Evolutionary conservation across 2,113 vertebrate species (phyloP).

Genomic region (Salvelinus alpinus): DNA sequence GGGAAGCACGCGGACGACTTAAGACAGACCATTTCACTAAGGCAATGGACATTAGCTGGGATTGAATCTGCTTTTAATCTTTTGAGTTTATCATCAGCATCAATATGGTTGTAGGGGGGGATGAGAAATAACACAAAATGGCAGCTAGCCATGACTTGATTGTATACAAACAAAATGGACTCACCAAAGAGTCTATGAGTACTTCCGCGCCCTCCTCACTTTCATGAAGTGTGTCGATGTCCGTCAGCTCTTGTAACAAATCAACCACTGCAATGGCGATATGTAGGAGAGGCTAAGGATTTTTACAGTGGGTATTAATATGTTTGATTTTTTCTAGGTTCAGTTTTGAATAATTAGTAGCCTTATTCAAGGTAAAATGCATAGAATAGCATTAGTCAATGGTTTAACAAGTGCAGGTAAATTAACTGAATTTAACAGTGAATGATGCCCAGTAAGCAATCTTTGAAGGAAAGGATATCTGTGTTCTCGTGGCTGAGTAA

Average conservation of each 20-base stretch:
- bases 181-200: constrained; percentile 92
- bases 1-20: too few species aligned
- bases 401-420: background rate
- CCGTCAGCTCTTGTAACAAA: constrained; percentile 93
- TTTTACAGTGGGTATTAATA: background rate
- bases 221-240: constrained; percentile 96
- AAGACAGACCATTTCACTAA: too few species aligned
- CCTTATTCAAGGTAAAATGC: background rate
- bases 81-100: too few species aligned
- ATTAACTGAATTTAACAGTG: background rate
- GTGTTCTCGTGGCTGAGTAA: constrained; percentile 96
- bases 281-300: constrained; percentile 88
- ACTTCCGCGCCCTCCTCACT: constrained; percentile 96
- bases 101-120: too few species aligned
- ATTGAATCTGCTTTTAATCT: too few species aligned
- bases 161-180: constrained; percentile 45
- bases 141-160: too few species aligned
- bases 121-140: too few species aligned
- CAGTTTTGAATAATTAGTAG: too few species aligned
- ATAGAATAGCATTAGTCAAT: background rate
- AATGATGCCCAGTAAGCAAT: too few species aligned
- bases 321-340: too few species aligned
- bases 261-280: constrained; percentile 97
- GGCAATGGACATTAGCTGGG: too few species aligned
- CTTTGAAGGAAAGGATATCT: constrained; percentile 86